Conservation (phyloP, 2,888 invertebrate genomes). For the Microctonus hyperodae region DNA sequence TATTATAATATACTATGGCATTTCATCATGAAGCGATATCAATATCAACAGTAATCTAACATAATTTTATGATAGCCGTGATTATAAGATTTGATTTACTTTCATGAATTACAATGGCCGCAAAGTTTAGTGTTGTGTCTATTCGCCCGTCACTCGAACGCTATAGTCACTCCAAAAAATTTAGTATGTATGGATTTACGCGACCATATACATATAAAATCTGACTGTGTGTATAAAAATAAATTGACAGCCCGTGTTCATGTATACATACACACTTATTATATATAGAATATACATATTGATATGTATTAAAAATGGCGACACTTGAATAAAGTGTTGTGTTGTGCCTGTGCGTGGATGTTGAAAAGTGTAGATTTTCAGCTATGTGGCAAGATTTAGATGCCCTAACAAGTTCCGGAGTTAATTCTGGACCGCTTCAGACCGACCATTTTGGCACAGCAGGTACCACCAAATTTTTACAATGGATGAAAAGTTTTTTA, state of each 20-base stretch:
- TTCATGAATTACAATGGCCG: too few species aligned
- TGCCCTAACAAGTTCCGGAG: slow-evolving; percentile 53
- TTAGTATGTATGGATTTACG: too few species aligned
- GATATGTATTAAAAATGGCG: slow-evolving; percentile 53
- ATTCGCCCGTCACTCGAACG: too few species aligned
- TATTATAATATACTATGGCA: too few species aligned
- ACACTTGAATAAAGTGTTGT: slow-evolving; percentile 47
- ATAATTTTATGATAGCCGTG: too few species aligned
- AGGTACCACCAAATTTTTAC: slow-evolving; percentile 45
- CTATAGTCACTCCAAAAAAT: too few species aligned
- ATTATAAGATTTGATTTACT: too few species aligned
- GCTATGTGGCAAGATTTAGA: slow-evolving; percentile 61
- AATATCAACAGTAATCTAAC: too few species aligned
- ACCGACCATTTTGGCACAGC: slow-evolving; percentile 58
- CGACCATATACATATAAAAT: too few species aligned
- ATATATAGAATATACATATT: not conserved
- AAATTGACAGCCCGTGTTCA: not conserved
- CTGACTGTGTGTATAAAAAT: too few species aligned
- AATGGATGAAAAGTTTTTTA: slow-evolving; percentile 21
- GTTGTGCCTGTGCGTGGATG: slow-evolving; percentile 36
- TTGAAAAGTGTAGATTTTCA: slow-evolving; percentile 36
- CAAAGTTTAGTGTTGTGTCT: too few species aligned
- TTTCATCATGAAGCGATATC: too few species aligned
- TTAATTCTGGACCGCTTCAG: slow-evolving; percentile 57
- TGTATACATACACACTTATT: not conserved